Evolutionary conservation across 64 coral and sea anemone genomes (phyloP), one percentile per base, ranked within the genome.

Genomic region (Cladopsammia gracilis): DNA sequence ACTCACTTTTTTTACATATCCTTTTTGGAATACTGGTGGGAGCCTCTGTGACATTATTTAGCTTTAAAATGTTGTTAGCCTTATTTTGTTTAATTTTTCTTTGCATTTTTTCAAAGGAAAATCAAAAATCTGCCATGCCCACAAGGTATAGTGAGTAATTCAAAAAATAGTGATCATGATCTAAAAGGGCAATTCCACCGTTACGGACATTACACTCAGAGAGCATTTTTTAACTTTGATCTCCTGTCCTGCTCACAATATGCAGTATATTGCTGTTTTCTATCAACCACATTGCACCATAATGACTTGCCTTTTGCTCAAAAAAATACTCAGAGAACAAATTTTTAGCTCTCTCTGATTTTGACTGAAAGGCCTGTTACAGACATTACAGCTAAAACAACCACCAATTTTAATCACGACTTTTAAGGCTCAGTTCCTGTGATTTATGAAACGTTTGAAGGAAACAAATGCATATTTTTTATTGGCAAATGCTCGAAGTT

Each of bases 311-410:
- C 52, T 54, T 54, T 54, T 54, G 52, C 52, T 54, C 52, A 54
- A 54, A 54, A 2, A 54, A 54, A 54, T 53, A 54, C 52, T 54
- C 52, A 11, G 52, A 54, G 0, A 54, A 54, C 2, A 54, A 54
- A 54, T 54, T 54, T 54, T 54, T 54, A 54, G 52, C 52, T 54
- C 52, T 11, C 52, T 54, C 52, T 54, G 52, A 78, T 78, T 51
- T 78, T 78, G 53, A 3, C 53, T 78, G 19, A 48, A 78, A 78
- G 49, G 48, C 53, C 45, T 62, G 43, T 87, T 71, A 87, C 84
- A 34, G 66, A 87, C 84, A 87, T 87, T 87, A 87, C 84, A 87
- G 84, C 84, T 87, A 87, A 87, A 87, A 87, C 84, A 87, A 87
- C 7, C 84, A 87, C 69, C 48, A n/a, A 46, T 26, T 62, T 25